Evolutionary conservation across 2,888 invertebrate genomes (phyloP).

Genomic region (Standfussiana lucernea): DNA sequence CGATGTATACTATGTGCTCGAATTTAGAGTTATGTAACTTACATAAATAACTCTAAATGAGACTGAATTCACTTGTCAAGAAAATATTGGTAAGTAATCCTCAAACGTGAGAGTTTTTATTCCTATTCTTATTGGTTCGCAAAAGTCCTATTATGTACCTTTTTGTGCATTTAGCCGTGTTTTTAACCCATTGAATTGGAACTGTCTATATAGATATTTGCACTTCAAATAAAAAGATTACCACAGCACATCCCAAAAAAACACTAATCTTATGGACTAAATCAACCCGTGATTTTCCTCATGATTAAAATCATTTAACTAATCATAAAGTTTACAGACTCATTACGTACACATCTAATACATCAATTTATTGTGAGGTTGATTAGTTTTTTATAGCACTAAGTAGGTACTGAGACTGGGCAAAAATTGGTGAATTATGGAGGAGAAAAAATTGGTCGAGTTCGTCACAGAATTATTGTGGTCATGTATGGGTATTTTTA

Average conservation of each 20-base stretch:
- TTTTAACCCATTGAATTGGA: slow-evolving; percentile 14
- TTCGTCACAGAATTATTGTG: slow-evolving; percentile 9
- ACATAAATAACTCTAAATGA: not conserved
- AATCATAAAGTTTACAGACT: slow-evolving; percentile 60
- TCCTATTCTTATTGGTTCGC: not conserved
- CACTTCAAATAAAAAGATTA: slow-evolving; percentile 27
- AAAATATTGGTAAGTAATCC: not conserved
- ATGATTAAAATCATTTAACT: slow-evolving; percentile 63
- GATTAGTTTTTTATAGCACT: slow-evolving; percentile 63
- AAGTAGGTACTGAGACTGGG: slow-evolving; percentile 19
- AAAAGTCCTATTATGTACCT: not conserved
- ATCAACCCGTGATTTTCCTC: slow-evolving; percentile 56
- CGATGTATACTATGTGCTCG: too few relatives aligned
- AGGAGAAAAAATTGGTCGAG: slow-evolving; percentile 40
- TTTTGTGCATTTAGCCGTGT: slow-evolving; percentile 2
- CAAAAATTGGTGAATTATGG: slow-evolving; percentile 46
- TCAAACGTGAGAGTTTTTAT: slow-evolving; percentile 1
- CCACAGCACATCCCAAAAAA: slow-evolving; percentile 11
- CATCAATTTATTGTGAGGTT: slow-evolving; percentile 60
- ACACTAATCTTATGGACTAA: slow-evolving; percentile 21
- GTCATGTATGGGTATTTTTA: slow-evolving; percentile 10
- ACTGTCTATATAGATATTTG: slow-evolving; percentile 6
- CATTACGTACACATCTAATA: slow-evolving; percentile 61
- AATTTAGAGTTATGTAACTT: too few relatives aligned
- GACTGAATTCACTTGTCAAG: not conserved